Base-by-base conservation (phyloP, 2,888 invertebrate genomes). In the Papilio gigon region DNA sequence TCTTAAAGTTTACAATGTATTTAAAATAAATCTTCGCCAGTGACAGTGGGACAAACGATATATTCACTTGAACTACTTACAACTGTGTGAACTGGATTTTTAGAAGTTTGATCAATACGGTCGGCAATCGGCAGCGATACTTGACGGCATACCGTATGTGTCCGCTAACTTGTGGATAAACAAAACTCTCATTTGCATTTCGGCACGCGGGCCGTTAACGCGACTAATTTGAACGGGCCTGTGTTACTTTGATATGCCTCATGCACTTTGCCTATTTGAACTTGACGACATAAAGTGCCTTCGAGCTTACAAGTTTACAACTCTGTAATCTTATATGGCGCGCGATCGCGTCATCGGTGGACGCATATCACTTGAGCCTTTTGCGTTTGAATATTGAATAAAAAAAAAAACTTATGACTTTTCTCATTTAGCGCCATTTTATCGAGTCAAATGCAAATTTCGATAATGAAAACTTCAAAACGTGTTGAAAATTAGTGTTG, bases 261-360 rank as follows among this genome's bases (percentile, higher is more conserved):
- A 75, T 72, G 71, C 71, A 69, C 72, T 73, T 76, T 71, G 78
- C 75, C 76, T 78, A 76, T 83, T 85, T 83, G 75, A 83, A 85
- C 84, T 85, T 75, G 79, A 76, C 78, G 74, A 73, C 73, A 67
- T 79, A 75, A 75, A 73, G 73, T 74, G 77, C 73, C 82, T 81
- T 81, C 77, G 75, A 78, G 80, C 79, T 84, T 83, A 79, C 77
- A 80, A 80, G 81, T 80, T 81, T 83, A 80, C 77, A 79, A 76
- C 79, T 77, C 73, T 76, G 75, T 83, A 82, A 84, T 84, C 82
- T 88, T 84, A 85, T 86, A 87, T 80, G 82, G 82, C 82, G 84
- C 81, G 84, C 78, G 84, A 74, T 83, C 75, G 84, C 89, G 87
- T 83, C 86, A 81, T 82, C 78, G 85, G 42, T 80, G 81, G 85